Conservation (phyloP, 2,113 vertebrate genomes). For the Tamias sibiricus region DNA sequence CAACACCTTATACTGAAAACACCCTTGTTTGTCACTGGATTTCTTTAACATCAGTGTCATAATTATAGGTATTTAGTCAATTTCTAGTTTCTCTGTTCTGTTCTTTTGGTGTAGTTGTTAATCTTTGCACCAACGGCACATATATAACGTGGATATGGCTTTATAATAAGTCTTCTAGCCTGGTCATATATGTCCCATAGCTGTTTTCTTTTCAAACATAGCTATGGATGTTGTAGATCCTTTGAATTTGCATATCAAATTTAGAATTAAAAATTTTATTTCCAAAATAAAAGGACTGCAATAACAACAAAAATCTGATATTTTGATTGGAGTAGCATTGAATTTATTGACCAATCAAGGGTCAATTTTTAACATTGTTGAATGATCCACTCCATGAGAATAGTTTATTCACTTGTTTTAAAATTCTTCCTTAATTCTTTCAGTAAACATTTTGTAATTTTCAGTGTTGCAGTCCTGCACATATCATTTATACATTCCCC, state of each 20-base stretch:
- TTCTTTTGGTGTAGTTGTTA: neutral
- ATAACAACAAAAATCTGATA: neutral
- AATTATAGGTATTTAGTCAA: neutral
- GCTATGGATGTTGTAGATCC: neutral
- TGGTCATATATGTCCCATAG: neutral
- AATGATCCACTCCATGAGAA: neutral
- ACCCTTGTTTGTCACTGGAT: neutral
- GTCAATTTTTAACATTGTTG: neutral
- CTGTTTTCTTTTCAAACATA: neutral
- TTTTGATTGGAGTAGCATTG: neutral
- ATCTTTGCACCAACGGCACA: neutral
- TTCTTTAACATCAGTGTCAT: neutral
- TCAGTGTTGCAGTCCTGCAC: neutral
- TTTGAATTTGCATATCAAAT: neutral
- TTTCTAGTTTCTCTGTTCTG: neutral
- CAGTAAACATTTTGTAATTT: neutral
- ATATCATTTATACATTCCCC: neutral
- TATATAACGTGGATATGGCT: neutral
- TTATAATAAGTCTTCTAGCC: neutral
- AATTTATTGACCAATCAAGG: neutral
- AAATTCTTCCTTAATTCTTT: neutral
- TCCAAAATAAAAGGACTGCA: neutral
- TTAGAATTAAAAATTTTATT: neutral
- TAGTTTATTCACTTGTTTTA: neutral
- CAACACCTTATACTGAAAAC: neutral